phyloP scores from a whole-genome alignment of 2,113 vertebrate genomes.

The Maccullochella peelii region DNA sequence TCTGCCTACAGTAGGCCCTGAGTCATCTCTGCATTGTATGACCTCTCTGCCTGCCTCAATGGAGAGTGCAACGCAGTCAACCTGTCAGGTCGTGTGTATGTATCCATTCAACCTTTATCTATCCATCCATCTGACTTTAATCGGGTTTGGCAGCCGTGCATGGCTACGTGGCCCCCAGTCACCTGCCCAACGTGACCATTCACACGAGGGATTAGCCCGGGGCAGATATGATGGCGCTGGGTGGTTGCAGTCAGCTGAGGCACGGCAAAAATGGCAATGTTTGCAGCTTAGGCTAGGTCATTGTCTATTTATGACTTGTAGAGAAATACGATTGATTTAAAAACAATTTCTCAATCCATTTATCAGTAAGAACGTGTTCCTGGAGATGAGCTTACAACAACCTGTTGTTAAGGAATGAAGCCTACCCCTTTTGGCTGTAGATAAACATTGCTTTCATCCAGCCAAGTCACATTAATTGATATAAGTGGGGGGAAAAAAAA shows the following conservation, averaged over 20 bases:
- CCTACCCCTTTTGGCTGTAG: neutral
- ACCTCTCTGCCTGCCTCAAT: conserved; percentile 35
- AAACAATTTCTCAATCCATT: neutral
- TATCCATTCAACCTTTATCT: conserved; percentile 39
- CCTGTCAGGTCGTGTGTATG: conserved; percentile 25
- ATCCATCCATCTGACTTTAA: conserved; percentile 55
- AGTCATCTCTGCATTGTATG: conserved; percentile 39
- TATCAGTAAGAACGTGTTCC: neutral
- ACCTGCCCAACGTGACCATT: conserved; percentile 53
- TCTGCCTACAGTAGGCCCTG: conserved; percentile 14
- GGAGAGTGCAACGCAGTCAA: neutral
- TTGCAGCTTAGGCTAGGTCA: neutral
- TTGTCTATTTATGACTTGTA: neutral
- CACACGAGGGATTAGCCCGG: conserved; percentile 48
- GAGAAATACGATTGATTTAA: neutral
- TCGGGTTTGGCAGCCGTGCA: conserved; percentile 47
- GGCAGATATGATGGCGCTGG: conserved; percentile 20
- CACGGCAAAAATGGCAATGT: neutral
- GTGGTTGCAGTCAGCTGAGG: conserved; percentile 8
- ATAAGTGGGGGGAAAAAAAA: neutral
- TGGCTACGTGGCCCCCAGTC: conserved; percentile 14
- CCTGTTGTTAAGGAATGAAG: neutral
- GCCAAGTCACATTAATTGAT: neutral
- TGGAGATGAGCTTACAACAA: neutral
- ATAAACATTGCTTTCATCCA: neutral